Base-by-base conservation (phyloP, 1,140 invertebrate genomes). In the Hyles vespertilio region DNA sequence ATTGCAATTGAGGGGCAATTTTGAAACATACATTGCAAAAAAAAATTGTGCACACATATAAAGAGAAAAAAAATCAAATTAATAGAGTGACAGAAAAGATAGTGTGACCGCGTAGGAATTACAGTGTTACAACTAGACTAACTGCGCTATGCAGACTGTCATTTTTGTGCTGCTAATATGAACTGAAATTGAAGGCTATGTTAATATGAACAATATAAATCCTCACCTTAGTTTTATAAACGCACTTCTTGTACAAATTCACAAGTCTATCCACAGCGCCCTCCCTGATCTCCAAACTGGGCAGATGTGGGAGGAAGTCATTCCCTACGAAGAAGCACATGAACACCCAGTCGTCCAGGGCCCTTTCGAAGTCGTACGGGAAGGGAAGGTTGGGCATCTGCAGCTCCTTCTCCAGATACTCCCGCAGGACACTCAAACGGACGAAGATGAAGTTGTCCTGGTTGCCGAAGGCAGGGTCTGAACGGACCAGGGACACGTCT, bases 321-420 rank as follows among this genome's bases (percentile, higher is more conserved):
- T 99, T 99, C 47, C 99, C 99, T 58, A 99, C 99, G 90, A 99
- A 99, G 90, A 99, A 99, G 89, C 99, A 99, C 97, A 99, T 99
- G 83, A 99, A 99, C 0, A 99, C 98, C 98, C 98, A 99, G 89
- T 99, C 99, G 87, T 99, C 99, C 3, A 99, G 80, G 2, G 93
- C 97, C 61, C 97, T 89, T 77, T 99, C 96, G 79, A 97, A 96
- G 70, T 96, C 94, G 80, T 96, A 97, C 49, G 92, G 89, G 81
- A 99, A 99, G 1, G 98, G 97, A 10, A 99, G 90, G 88, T 97
- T 96, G 0, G 95, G 95, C 96, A 99, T 99, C 56, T 91, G 84
- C 4, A 63, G 59, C 58, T 99, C 98, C 85, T 92, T 93, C 79
- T 97, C 95, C 49, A 99, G 89, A 90, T 99, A 99, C 89, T 99